A percentile compares a stretch with the other conserved stretches of the same genome.
phyloP scores from a whole-genome alignment of 2,888 invertebrate genomes.

The Megaustenia siamemsis region DNA sequence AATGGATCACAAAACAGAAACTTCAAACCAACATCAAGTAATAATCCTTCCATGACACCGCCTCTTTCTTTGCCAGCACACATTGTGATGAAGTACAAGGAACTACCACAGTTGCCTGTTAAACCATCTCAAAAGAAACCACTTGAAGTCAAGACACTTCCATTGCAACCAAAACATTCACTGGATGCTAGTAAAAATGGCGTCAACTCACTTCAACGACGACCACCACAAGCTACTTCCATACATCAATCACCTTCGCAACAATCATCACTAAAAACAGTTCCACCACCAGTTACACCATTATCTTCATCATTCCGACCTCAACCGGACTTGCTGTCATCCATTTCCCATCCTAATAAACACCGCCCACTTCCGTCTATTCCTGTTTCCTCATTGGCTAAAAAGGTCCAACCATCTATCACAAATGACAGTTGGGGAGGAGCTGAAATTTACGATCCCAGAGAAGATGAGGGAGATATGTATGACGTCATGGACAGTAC shows the following conservation, averaged over 20 bases:
- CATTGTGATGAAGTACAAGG: background rate
- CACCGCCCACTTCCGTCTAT: slow-evolving; percentile 43
- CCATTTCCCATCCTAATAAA: slow-evolving; percentile 9
- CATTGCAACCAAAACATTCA: background rate
- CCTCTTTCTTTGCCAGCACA: background rate
- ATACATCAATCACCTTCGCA: background rate
- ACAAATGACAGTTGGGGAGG: slow-evolving; percentile 17
- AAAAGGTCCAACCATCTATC: background rate
- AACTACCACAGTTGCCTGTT: background rate
- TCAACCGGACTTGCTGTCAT: background rate
- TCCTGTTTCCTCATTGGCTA: background rate
- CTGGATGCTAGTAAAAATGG: background rate
- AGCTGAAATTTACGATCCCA: slow-evolving; percentile 23
- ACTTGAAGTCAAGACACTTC: background rate
- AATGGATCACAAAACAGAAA: background rate
- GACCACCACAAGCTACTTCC: background rate
- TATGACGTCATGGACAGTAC: slow-evolving; percentile 47
- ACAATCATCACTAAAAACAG: background rate
- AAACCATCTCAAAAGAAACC: background rate
- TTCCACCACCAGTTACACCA: background rate
- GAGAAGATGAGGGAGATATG: slow-evolving; percentile 47
- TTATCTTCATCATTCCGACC: slow-evolving; percentile 21
- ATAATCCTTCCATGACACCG: background rate
- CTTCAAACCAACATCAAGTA: background rate
- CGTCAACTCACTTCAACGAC: background rate